Evolutionary conservation across 1,140 invertebrate species (phyloP), one percentile per base, ranked within the genome.

Genomic region (Asobara japonica): DNA sequence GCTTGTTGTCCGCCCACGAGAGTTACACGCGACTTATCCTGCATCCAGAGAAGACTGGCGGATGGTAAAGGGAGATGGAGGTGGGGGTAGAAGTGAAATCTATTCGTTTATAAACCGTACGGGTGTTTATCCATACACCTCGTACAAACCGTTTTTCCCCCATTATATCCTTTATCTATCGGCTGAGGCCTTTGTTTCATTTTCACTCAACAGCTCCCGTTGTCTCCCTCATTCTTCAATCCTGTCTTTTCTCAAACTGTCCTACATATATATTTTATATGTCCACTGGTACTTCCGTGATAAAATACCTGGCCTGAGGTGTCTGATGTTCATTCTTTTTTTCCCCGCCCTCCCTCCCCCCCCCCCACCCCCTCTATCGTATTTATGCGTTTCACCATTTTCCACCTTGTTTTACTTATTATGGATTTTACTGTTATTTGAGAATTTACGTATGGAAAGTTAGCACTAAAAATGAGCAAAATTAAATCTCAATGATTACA

Each of bases 141-240:
- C 33, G 67, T n/a, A n/a, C n/a, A n/a, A n/a, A 48, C 16, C 56
- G 66, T 67, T 66, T 69, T 56, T 73, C 65, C n/a, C n/a, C 68
- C 66, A 76, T 71, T 73, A 76, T 75, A 73, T 73, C 71, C 62
- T 73, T 75, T 75, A 75, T 75, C 74, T 75, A 60, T 56, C 65
- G 33, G 33, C 56, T 38, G 60, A 67, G 70, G 70, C 69, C 71
- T 69, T 73, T 72, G 67, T 75, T 71, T 64, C 67, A 68, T 48
- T 69, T 69, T 61, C 60, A 38, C 71, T 27, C 65, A 41, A 30
- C 38, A 30, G 20, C 45, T 68, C 31, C 36, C 30, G 66, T 61
- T 64, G 64, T 31, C 11, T 62, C 48, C 31, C 62, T 27, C 60
- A 45, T 61, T 60, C 25, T 65, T 71, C 27, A 51, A 65, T 71